Conservation (phyloP, 1,140 invertebrate genomes). For the Pinna nobilis region DNA sequence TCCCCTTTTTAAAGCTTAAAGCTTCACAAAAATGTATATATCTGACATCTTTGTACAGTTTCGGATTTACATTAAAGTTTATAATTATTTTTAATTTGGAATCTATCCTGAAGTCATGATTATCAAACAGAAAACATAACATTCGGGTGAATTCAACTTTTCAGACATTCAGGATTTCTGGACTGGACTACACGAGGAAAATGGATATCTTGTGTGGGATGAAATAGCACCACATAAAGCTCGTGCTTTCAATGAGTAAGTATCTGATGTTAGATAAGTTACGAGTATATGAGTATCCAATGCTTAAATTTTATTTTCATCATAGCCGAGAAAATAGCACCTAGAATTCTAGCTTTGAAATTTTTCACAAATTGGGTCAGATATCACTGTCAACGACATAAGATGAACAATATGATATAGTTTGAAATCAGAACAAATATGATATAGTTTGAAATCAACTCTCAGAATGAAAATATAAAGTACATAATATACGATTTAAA, state of each 20-base stretch:
- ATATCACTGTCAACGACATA: neutral
- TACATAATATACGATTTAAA: too few relatives aligned
- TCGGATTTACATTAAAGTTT: neutral
- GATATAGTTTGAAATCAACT: too few relatives aligned
- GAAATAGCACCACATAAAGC: slow-evolving; percentile 43
- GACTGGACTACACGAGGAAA: slow-evolving; percentile 43
- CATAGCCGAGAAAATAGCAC: neutral
- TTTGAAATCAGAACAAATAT: too few relatives aligned
- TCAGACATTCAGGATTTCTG: slow-evolving; percentile 40
- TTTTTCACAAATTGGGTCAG: too few relatives aligned
- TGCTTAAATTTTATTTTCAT: slow-evolving; percentile 13
- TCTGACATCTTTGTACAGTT: neutral
- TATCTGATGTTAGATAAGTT: neutral
- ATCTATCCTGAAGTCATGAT: neutral
- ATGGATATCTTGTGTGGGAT: slow-evolving; percentile 43
- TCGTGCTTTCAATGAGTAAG: slow-evolving; percentile 30
- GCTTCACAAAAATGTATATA: neutral
- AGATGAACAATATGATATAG: too few relatives aligned
- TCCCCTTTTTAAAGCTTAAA: neutral
- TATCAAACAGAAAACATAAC: neutral
- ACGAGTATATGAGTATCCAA: too few relatives aligned
- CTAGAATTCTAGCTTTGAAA: neutral
- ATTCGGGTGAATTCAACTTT: slow-evolving; percentile 9
- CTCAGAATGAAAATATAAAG: too few relatives aligned
- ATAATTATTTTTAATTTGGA: neutral